Percentiles rank a stretch among this genome's conserved stretches.
phyloP scores from a whole-genome alignment of 1,140 invertebrate genomes.

The Drosophila tani region DNA sequence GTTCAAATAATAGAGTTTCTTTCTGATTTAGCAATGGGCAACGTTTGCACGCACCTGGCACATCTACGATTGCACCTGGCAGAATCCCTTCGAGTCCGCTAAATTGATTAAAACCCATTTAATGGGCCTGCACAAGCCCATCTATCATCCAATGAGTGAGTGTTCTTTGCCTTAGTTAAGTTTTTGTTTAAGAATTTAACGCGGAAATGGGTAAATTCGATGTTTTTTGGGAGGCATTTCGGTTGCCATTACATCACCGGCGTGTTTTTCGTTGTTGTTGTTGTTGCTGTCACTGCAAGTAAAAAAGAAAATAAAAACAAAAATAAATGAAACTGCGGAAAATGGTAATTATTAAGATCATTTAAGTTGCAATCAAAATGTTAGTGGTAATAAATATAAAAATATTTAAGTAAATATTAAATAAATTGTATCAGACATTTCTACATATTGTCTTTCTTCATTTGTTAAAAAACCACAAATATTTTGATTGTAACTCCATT shows the following conservation, averaged over 20 bases:
- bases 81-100: constrained; percentile 96
- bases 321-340: constrained; percentile 7
- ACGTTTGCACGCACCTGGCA: constrained; percentile 97
- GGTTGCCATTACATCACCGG: constrained; percentile 65
- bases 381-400: neutral
- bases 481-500: constrained; percentile 3
- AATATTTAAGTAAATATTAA: neutral
- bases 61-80: constrained; percentile 97
- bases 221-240: neutral
- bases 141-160: constrained; percentile 94
- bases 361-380: constrained; percentile 20
- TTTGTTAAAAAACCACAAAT: too few species aligned
- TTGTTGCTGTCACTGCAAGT: constrained; percentile 33
- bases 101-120: constrained; percentile 91
- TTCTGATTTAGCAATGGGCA: constrained; percentile 94
- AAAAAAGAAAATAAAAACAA: constrained; percentile 22
- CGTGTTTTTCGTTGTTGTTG: constrained; percentile 32
- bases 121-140: constrained; percentile 95
- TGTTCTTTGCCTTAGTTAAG: constrained; percentile 33
- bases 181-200: constrained; percentile 18
- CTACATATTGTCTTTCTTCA: too few species aligned
- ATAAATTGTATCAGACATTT: neutral
- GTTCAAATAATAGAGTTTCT: neutral
- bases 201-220: constrained; percentile 7
- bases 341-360: constrained; percentile 47